Evolutionary conservation across 2,888 invertebrate species (phyloP).

Genomic region (Cantharis nigra): DNA sequence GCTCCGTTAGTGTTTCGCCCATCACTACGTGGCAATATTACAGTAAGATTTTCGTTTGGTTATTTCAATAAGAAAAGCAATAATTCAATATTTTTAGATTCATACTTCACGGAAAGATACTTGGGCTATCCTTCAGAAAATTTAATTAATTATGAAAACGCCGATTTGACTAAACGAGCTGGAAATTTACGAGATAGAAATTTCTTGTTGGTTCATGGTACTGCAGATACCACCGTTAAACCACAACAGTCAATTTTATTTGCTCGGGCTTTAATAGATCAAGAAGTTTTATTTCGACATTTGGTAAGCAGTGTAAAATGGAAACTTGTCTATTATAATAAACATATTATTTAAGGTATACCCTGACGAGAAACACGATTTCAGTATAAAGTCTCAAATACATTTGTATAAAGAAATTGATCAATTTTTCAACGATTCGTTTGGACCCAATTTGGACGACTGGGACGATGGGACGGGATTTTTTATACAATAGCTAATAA

Average conservation of each 20-base stretch:
- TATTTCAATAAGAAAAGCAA: not conserved
- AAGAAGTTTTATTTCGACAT: slow-evolving; percentile 80
- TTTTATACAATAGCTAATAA: slow-evolving; percentile 47
- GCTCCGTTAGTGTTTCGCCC: slow-evolving; percentile 85
- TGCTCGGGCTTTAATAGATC: slow-evolving; percentile 79
- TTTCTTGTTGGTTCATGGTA: slow-evolving; percentile 78
- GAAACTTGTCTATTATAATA: not conserved
- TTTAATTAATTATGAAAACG: slow-evolving; percentile 71
- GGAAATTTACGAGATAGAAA: slow-evolving; percentile 72
- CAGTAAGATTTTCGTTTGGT: slow-evolving; percentile 57
- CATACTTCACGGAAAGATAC: slow-evolving; percentile 89
- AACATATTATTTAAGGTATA: slow-evolving; percentile 67
- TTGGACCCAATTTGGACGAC: slow-evolving; percentile 60
- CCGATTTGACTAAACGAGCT: slow-evolving; percentile 79
- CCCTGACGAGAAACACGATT: slow-evolving; percentile 82
- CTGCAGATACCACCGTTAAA: slow-evolving; percentile 83
- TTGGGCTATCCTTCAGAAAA: slow-evolving; percentile 75
- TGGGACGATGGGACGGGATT: slow-evolving; percentile 54
- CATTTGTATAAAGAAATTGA: slow-evolving; percentile 87
- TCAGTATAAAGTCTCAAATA: slow-evolving; percentile 68
- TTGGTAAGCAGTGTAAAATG: slow-evolving; percentile 63
- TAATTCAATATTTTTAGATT: slow-evolving; percentile 62
- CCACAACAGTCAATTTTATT: slow-evolving; percentile 86
- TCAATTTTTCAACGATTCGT: slow-evolving; percentile 84
- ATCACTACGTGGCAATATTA: slow-evolving; percentile 83